Percentiles rank a stretch among this genome's conserved stretches.
Conservation (phyloP, 1,140 invertebrate species). For the Vanessa atalanta region DNA sequence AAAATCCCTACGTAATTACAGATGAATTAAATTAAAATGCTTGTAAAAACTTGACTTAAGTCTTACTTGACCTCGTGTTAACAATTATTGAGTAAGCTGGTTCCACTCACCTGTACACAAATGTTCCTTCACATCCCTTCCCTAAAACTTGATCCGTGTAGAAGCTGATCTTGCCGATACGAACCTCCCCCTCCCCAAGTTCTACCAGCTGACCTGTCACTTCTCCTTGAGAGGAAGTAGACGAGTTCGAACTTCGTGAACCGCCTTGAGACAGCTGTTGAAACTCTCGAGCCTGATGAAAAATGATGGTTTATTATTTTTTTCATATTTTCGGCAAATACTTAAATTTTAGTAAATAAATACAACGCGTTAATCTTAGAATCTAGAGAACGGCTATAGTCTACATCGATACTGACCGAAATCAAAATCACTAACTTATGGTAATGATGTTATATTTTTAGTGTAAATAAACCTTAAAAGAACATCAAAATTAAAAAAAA, state of each 20-base stretch:
- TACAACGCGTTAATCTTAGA: no score
- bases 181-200: constrained; percentile 87
- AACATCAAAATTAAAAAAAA: no score
- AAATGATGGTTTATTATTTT: not conserved
- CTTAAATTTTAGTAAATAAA: no score
- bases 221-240: constrained; percentile 68
- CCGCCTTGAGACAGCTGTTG: constrained; percentile 85
- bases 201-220: constrained; percentile 82
- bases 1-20: no score
- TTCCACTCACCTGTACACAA: constrained; percentile 91
- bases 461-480: no score
- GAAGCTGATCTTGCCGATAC: constrained; percentile 96
- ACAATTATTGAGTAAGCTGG: not conserved
- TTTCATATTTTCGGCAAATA: not conserved
- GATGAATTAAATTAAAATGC: no score
- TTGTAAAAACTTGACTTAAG: no score
- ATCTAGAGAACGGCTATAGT: no score
- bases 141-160: constrained; percentile 93
- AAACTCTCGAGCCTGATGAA: constrained; percentile 83
- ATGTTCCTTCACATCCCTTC: constrained; percentile 98
- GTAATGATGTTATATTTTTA: no score
- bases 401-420: no score
- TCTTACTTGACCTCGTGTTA: no score
- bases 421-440: no score
- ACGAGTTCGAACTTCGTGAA: constrained; percentile 74